Evolutionary conservation across 2,113 vertebrate genomes (phyloP).

Genomic region (Scytalopus superciliaris): DNA sequence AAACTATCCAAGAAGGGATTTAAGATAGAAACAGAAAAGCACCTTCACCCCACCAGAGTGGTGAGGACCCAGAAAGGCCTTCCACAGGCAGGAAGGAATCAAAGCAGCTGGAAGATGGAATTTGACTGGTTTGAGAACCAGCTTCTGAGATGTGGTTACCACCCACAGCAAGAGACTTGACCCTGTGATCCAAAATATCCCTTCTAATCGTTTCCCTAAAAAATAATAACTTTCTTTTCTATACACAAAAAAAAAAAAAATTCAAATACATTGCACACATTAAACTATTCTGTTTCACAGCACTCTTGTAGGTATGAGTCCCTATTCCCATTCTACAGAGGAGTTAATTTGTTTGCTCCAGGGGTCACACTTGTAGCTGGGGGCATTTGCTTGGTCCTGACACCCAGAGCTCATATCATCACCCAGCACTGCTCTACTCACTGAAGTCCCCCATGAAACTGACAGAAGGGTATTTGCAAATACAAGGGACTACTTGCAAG

Average conservation of each 20-base stretch:
- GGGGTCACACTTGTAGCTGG: neutral
- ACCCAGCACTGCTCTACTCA: neutral
- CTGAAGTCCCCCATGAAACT: neutral
- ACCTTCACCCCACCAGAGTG: neutral
- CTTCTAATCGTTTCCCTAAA: neutral
- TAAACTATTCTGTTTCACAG: neutral
- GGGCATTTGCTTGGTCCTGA: accelerated
- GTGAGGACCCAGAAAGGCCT: slow-evolving; percentile 21
- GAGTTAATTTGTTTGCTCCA: neutral
- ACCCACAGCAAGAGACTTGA: slow-evolving; percentile 16
- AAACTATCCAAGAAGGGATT: neutral
- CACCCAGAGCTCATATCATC: neutral
- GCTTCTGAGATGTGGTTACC: slow-evolving; percentile 25
- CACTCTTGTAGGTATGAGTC: neutral
- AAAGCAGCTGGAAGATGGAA: slow-evolving; percentile 27
- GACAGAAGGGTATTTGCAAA: neutral
- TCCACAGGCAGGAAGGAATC: neutral
- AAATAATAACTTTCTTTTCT: neutral
- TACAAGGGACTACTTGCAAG: neutral
- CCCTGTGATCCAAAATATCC: neutral
- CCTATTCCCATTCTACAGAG: neutral
- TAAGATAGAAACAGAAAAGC: neutral
- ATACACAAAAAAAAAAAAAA: neutral
- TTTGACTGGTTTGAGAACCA: slow-evolving; percentile 15
- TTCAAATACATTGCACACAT: neutral